Percentiles rank a stretch among this genome's conserved stretches.
Conservation (phyloP, 2,888 invertebrate species). For the Nemurella pictetii region DNA sequence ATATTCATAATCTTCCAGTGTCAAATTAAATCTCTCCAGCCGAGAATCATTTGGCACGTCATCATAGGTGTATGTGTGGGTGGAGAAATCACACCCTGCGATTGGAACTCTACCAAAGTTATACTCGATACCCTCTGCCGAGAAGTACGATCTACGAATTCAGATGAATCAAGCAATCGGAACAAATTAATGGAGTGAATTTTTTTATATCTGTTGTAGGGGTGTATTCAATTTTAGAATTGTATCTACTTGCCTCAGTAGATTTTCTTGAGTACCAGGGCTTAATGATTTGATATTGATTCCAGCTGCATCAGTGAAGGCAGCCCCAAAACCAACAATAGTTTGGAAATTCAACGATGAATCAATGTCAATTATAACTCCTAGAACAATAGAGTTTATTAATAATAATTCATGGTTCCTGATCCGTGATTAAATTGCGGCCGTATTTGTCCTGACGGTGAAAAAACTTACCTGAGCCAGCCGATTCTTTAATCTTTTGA, state of each 20-base stretch:
- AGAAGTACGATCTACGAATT: conserved; percentile 52
- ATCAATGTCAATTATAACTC: conserved; percentile 36
- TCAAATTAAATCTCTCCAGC: conserved; percentile 52
- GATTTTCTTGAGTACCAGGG: conserved; percentile 35
- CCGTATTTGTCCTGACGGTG: too few species aligned
- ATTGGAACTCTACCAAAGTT: conserved; percentile 59
- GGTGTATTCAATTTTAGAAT: neutral
- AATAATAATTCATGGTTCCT: neutral
- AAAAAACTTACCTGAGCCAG: neutral
- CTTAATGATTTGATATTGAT: conserved; percentile 52
- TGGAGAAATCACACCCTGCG: conserved; percentile 61
- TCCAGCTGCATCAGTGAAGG: conserved; percentile 56
- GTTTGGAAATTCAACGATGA: conserved; percentile 46
- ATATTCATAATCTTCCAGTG: conserved; percentile 39
- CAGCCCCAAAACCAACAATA: conserved; percentile 55
- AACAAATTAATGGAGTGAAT: too few species aligned
- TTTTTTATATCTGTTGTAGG: too few species aligned
- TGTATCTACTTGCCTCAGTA: conserved; percentile 35
- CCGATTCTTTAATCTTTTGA: neutral
- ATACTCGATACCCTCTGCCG: conserved; percentile 55
- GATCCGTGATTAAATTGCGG: neutral
- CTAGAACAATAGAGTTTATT: conserved; percentile 1
- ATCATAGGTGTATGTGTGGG: conserved; percentile 58
- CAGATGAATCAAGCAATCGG: too few species aligned
- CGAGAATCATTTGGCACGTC: conserved; percentile 51